Conservation (phyloP, 2,888 invertebrate species). For the Taenaris catops region DNA sequence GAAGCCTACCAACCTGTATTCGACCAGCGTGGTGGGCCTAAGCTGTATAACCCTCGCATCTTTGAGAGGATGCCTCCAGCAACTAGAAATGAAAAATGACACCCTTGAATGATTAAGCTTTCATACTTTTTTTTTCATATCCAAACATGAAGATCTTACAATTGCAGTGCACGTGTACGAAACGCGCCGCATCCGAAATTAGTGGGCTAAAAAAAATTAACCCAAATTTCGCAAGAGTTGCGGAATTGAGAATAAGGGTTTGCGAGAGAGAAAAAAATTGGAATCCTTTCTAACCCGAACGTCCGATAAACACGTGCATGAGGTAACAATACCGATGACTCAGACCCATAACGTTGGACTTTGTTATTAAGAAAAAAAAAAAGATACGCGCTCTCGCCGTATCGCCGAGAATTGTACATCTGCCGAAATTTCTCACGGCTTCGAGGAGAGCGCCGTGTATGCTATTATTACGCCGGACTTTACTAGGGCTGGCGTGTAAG, state of each 20-base stretch:
- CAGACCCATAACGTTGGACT: slow-evolving; percentile 50
- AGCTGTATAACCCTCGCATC: no score
- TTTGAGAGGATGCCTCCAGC: no score
- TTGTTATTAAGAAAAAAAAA: slow-evolving; percentile 68
- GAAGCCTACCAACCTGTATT: no score
- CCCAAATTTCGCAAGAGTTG: slow-evolving; percentile 78
- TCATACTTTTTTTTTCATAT: slow-evolving; percentile 10
- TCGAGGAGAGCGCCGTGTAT: slow-evolving; percentile 46
- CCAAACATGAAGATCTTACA: slow-evolving; percentile 25
- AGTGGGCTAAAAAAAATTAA: slow-evolving; percentile 48
- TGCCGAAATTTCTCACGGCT: slow-evolving; percentile 80
- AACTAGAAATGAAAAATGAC: not conserved
- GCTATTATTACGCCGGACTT: slow-evolving; percentile 68
- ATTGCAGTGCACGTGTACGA: slow-evolving; percentile 42
- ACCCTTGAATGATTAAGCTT: slow-evolving; percentile 15
- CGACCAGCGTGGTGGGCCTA: no score
- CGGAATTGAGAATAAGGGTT: slow-evolving; percentile 74
- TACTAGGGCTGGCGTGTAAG: slow-evolving; percentile 10
- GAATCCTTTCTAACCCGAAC: slow-evolving; percentile 73
- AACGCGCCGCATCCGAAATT: slow-evolving; percentile 37
- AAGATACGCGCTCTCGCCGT: slow-evolving; percentile 70
- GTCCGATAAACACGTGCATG: slow-evolving; percentile 74
- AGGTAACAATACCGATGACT: slow-evolving; percentile 68
- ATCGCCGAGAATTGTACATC: slow-evolving; percentile 78
- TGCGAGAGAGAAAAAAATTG: no score